A percentile compares a stretch with the other conserved stretches of the same genome.
phyloP scores from a whole-genome alignment of 2,888 invertebrate genomes.

The Anoplius nigerrimus region DNA sequence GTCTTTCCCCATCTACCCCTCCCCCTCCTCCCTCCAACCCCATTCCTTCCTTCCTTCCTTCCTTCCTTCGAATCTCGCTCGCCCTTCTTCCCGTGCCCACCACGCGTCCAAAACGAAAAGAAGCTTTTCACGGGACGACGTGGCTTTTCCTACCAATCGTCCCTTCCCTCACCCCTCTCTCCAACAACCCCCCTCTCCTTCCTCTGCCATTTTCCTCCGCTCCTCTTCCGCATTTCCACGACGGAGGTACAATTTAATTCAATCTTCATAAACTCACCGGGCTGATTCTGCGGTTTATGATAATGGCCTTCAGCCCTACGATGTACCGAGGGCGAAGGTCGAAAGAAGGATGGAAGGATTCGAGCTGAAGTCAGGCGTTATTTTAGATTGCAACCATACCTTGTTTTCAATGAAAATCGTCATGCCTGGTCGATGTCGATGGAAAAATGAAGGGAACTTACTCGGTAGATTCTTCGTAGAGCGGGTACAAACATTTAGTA shows the following conservation, averaged over 20 bases:
- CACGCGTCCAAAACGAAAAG: conserved; percentile 16
- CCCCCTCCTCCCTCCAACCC: neutral
- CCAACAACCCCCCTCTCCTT: neutral
- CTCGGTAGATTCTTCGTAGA: too few relatives aligned
- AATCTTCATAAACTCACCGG: conserved; percentile 53
- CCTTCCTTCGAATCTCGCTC: too few relatives aligned
- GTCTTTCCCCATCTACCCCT: neutral
- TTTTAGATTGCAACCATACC: too few relatives aligned
- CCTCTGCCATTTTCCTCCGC: neutral
- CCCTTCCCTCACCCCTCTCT: neutral
- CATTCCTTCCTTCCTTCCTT: neutral
- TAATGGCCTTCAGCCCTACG: conserved; percentile 34
- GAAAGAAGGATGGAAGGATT: too few relatives aligned
- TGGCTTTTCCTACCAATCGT: neutral
- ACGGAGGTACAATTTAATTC: conserved; percentile 51
- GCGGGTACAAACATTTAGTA: too few relatives aligned
- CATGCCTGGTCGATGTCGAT: too few relatives aligned
- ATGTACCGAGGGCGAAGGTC: conserved; percentile 2
- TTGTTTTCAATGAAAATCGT: too few relatives aligned
- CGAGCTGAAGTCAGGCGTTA: too few relatives aligned
- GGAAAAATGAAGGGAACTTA: too few relatives aligned
- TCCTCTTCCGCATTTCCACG: conserved; percentile 7
- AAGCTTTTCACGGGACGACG: conserved; percentile 10
- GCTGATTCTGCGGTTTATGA: conserved; percentile 47
- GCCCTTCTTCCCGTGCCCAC: too few relatives aligned